These are phyloP conservation scores for Drosophila macrospina DNA, from an alignment of 2,888 invertebrate species.

Conservation along the genomic window DNA sequence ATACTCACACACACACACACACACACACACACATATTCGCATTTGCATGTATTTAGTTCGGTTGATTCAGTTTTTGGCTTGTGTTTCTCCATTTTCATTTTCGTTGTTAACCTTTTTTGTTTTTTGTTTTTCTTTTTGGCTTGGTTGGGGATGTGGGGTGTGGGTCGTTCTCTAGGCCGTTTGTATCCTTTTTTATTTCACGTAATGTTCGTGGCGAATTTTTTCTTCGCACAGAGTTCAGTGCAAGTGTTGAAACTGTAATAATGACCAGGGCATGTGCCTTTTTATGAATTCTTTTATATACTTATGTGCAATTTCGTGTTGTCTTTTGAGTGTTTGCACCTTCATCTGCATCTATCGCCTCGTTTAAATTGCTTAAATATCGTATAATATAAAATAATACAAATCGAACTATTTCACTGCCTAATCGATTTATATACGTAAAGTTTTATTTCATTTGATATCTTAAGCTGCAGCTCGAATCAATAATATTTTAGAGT, in stretches of 20 bases:
- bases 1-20: constrained; percentile 8
- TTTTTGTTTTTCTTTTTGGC: constrained; percentile 24
- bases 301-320: background rate
- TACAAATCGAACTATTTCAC: no score
- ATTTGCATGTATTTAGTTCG: constrained; percentile 49
- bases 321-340: constrained; percentile 7
- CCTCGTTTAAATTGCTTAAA: constrained; percentile 43
- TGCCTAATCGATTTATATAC: no score
- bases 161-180: constrained; percentile 1
- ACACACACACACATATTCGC: constrained; percentile 5
- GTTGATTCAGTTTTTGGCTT: constrained; percentile 46
- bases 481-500: no score
- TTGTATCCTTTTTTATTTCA: constrained; percentile 23
- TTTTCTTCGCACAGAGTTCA: constrained; percentile 41
- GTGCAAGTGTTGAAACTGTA: constrained; percentile 63
- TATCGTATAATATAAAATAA: no score
- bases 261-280: constrained; percentile 36
- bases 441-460: no score
- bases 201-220: constrained; percentile 38
- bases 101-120: constrained; percentile 38
- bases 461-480: no score
- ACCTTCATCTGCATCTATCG: constrained; percentile 23
- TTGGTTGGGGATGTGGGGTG: background rate
- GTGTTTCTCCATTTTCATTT: constrained; percentile 15
- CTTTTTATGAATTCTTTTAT: constrained; percentile 15